Evolutionary conservation across 2,888 invertebrate species (phyloP).

Genomic region (Idaea straminata): DNA sequence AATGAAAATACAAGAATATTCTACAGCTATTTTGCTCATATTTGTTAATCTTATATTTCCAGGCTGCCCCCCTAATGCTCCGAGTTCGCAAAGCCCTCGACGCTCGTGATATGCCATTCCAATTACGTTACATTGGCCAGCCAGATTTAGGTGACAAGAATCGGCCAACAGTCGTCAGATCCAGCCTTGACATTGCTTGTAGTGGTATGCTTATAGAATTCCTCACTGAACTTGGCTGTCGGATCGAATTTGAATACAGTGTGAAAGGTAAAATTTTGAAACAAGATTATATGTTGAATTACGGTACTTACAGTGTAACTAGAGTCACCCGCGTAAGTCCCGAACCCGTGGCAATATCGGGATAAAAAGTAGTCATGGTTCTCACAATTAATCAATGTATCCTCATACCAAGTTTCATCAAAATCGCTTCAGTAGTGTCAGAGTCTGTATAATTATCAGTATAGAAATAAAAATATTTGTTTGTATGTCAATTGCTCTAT

Average conservation of each 20-base stretch:
- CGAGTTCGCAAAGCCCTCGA: conserved; percentile 92
- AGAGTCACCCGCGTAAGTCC: no score
- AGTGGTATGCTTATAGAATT: conserved; percentile 95
- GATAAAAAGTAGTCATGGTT: no score
- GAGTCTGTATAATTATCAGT: no score
- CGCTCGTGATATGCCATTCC: conserved; percentile 91
- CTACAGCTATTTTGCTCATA: not conserved
- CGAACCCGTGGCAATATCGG: no score
- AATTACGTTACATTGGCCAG: conserved; percentile 94
- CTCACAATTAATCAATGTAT: no score
- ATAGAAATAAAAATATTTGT: no score
- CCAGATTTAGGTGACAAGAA: conserved; percentile 94
- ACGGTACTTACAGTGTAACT: no score
- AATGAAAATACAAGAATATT: not conserved
- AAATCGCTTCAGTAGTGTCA: no score
- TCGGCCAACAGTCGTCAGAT: conserved; percentile 93
- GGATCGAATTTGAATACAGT: conserved; percentile 96
- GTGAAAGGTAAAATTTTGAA: conserved; percentile 82
- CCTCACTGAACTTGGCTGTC: conserved; percentile 93
- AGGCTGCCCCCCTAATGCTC: conserved; percentile 84
- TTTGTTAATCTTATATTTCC: conserved; percentile 27
- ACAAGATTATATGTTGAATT: not conserved
- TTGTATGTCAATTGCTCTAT: not conserved
- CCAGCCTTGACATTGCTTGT: conserved; percentile 95
- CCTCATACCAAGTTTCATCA: no score